Evolutionary conservation across 2,888 invertebrate species (phyloP), one percentile per base, ranked within the genome.

Genomic region (Matsumyia berberina): DNA sequence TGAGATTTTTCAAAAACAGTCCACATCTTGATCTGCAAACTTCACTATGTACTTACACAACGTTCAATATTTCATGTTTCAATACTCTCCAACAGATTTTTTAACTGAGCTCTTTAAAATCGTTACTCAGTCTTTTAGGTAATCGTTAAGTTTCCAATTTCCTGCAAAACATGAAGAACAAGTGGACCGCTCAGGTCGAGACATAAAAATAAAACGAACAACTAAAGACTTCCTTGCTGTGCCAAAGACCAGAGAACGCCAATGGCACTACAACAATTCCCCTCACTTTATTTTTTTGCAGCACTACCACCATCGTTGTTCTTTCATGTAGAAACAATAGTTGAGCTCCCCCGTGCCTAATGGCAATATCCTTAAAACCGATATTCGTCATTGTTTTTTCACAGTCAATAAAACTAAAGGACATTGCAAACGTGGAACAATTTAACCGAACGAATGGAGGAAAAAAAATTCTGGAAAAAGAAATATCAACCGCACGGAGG

Each of bases 331-430:
- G 66, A 83, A 73, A 33, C 78, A 83, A 78, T 74, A 79, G 73
- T 85, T 57, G 58, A 85, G 19, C 37, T 64, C 37, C 42, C 49
- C 37, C 55, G 19, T 58, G 31, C 46, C 79, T 67, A 42, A 67
- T 69, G 74, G 80, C 74, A 74, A 76, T 85, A 76, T 70, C 70
- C 60, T 35, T 76, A 58, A 76, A 80, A 85, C 79, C 74, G 62
- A 85, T 85, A 80, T 85, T 74, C 80, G 69, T 69, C 80, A 74
- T 80, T 85, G 85, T 85, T 85, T 80, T 80, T 85, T 85, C 85
- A 85, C 85, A 85, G 85, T 76, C 85, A 85, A 85, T 85, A 85
- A 70, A 85, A 85, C 85, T 85, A 76, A 85, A 74, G 80, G 85
- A 85, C 85, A 70, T 74, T 80, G 80, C 76, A 85, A 85, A 85